A percentile compares a stretch with the other conserved stretches of the same genome.
These are phyloP conservation scores for Stegana nigrithorax DNA, from an alignment of 2,888 invertebrate species.

Conservation along the genomic window DNA sequence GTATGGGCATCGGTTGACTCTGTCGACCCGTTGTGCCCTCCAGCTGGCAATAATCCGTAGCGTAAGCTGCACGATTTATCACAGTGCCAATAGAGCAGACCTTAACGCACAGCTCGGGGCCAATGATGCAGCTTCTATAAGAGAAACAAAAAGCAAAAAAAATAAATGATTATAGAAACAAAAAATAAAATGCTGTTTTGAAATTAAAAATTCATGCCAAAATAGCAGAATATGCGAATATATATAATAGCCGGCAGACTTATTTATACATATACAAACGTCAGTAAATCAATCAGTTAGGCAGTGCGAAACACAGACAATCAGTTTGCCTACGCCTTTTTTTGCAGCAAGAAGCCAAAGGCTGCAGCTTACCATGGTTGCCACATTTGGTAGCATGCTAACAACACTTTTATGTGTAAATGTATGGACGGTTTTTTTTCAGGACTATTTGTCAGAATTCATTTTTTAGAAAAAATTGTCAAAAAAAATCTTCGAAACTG, in stretches of 20 bases:
- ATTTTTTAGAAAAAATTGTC: too few species aligned
- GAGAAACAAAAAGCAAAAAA: slow-evolving; percentile 21
- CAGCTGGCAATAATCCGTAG: slow-evolving; percentile 82
- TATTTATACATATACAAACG: too few species aligned
- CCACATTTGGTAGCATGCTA: too few species aligned
- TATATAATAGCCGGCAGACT: slow-evolving; percentile 48
- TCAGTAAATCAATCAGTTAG: slow-evolving; percentile 17
- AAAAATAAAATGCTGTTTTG: slow-evolving; percentile 20
- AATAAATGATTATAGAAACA: background rate
- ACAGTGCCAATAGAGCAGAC: slow-evolving; percentile 80
- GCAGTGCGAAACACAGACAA: too few species aligned
- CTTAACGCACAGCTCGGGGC: slow-evolving; percentile 78
- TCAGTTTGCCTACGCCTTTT: too few species aligned
- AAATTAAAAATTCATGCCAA: slow-evolving; percentile 56
- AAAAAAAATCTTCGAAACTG: too few species aligned
- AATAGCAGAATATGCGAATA: slow-evolving; percentile 55
- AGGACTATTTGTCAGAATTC: too few species aligned
- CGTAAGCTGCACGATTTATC: slow-evolving; percentile 76
- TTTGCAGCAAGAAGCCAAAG: too few species aligned
- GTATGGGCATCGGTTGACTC: slow-evolving; percentile 76
- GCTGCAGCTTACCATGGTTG: too few species aligned
- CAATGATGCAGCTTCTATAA: slow-evolving; percentile 85
- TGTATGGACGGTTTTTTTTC: too few species aligned
- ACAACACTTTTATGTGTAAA: too few species aligned
- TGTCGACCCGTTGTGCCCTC: slow-evolving; percentile 75